Evolutionary conservation across 2,888 invertebrate species (phyloP).

Genomic region (Octodonta nipae): DNA sequence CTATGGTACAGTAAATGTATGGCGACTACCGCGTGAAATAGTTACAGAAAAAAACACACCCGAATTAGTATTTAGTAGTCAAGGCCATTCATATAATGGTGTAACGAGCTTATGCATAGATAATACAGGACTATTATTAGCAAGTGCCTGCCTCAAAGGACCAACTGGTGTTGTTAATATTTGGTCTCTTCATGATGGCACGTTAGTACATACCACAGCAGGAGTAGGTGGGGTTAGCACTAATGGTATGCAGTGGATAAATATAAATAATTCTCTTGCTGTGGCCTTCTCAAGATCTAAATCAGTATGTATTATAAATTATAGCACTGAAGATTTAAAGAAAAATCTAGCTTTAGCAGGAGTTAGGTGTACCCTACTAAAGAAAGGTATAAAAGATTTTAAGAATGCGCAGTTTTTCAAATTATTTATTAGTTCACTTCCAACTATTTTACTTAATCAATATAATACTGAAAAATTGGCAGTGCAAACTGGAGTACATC

Average conservation of each 20-base stretch:
- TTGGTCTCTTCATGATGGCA: constrained; percentile 47
- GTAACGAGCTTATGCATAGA: constrained; percentile 41
- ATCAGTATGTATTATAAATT: constrained; percentile 39
- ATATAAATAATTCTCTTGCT: constrained; percentile 36
- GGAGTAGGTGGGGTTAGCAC: constrained; percentile 39
- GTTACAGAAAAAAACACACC: constrained; percentile 21
- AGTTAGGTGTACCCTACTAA: constrained; percentile 38
- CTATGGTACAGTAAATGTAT: constrained; percentile 40
- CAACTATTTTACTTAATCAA: constrained; percentile 39
- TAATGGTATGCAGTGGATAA: constrained; percentile 40
- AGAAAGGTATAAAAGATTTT: constrained; percentile 40
- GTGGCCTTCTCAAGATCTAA: constrained; percentile 43
- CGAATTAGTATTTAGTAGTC: constrained; percentile 33
- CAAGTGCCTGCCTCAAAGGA: constrained; percentile 39
- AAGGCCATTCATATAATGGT: constrained; percentile 42
- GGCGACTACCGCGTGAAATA: constrained; percentile 31
- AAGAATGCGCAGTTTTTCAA: constrained; percentile 42
- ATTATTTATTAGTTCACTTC: constrained; percentile 37
- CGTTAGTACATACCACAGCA: constrained; percentile 41
- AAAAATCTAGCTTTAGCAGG: constrained; percentile 38
- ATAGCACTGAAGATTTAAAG: constrained; percentile 33
- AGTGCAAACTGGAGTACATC: constrained; percentile 44
- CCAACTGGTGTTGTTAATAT: constrained; percentile 42
- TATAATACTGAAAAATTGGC: constrained; percentile 43
- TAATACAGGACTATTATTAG: constrained; percentile 40